phyloP scores from a whole-genome alignment of 2,113 vertebrate genomes.

The Octodon degus region DNA sequence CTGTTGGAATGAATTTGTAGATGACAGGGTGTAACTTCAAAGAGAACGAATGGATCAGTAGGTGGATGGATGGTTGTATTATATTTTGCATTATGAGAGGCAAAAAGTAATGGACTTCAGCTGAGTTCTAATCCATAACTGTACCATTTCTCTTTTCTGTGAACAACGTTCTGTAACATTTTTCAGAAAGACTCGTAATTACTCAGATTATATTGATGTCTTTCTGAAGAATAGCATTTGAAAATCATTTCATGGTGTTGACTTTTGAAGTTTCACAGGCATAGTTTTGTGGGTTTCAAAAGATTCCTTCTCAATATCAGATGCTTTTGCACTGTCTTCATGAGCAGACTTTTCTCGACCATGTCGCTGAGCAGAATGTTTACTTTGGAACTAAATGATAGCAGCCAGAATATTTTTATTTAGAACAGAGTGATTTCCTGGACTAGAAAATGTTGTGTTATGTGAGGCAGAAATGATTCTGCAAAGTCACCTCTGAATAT shows the following conservation, averaged over 20 bases:
- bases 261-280: background rate
- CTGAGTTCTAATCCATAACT: background rate
- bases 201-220: slow-evolving; percentile 21
- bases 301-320: slow-evolving; percentile 24
- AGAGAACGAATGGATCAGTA: background rate
- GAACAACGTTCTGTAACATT: slow-evolving; percentile 15
- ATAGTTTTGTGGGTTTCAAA: slow-evolving; percentile 24
- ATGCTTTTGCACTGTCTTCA: background rate
- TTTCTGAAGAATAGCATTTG: background rate
- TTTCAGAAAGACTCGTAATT: background rate
- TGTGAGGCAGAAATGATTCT: slow-evolving; percentile 39
- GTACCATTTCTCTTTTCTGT: slow-evolving; percentile 21
- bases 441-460: background rate
- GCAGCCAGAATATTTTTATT: slow-evolving; percentile 5
- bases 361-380: background rate
- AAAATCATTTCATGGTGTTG: background rate
- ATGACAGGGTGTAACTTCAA: slow-evolving; percentile 1
- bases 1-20: slow-evolving; percentile 38
- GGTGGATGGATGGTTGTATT: background rate
- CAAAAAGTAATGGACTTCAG: slow-evolving; percentile 20
- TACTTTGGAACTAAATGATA: slow-evolving; percentile 2
- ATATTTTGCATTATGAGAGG: background rate
- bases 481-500: background rate
- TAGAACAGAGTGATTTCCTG: background rate
- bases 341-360: background rate